Percentiles rank a stretch among this genome's conserved stretches.
Conservation (phyloP, 2,797 vertebrate species). For the Oreortyx pictus region DNA sequence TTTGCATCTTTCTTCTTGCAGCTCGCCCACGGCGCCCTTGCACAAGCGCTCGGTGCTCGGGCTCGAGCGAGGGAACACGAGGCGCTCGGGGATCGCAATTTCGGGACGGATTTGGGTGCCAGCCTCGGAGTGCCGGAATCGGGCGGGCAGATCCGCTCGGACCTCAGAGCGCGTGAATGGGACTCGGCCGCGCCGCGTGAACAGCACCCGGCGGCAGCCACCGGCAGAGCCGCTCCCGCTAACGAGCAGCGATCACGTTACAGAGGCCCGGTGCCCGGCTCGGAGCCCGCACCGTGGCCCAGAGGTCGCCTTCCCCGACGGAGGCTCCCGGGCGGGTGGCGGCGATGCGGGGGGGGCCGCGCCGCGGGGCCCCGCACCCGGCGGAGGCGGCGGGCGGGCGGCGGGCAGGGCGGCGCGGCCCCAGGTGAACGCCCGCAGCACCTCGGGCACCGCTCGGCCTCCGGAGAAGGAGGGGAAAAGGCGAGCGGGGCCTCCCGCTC, state of each 20-base stretch:
- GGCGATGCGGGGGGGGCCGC: background rate
- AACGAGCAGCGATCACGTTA: background rate
- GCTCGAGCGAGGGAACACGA: slow-evolving; percentile 2
- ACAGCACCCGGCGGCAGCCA: background rate
- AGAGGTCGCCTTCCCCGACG: background rate
- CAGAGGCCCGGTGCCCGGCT: background rate
- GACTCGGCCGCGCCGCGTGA: slow-evolving; percentile 6
- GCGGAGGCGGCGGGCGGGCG: background rate
- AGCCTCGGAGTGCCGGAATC: slow-evolving; percentile 6
- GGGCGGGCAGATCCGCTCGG: background rate
- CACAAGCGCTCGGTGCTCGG: background rate
- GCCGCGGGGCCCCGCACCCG: slow-evolving; percentile 1
- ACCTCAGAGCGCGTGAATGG: background rate
- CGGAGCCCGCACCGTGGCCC: background rate
- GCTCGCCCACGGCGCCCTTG: background rate
- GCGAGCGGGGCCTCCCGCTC: background rate
- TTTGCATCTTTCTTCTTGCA: background rate
- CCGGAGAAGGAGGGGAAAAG: background rate
- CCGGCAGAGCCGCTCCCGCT: background rate
- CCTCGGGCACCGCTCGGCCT: background rate
- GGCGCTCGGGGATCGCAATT: slow-evolving; percentile 9
- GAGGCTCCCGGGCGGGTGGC: background rate
- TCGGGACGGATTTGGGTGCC: slow-evolving; percentile 5
- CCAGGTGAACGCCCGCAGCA: slow-evolving; percentile 35
- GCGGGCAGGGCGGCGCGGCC: slow-evolving; percentile 42